Evolutionary conservation across 2,888 invertebrate genomes (phyloP), one percentile per base, ranked within the genome.

Genomic region (Synanthedon formicaeformis): DNA sequence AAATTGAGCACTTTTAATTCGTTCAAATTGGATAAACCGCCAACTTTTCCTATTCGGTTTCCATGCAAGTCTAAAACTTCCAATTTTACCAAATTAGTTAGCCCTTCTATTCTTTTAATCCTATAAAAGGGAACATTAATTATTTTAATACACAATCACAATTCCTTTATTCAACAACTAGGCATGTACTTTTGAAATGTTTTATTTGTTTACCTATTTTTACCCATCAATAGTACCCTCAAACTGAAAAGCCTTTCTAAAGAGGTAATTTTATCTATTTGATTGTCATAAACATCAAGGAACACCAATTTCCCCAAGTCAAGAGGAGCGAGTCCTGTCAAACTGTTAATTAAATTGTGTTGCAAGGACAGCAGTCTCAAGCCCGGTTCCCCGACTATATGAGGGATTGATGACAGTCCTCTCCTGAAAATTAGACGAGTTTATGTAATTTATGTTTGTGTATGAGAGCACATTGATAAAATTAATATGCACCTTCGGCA

Each of bases 1-100:
- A 97, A 89, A 84, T 98, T 98, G 51, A 98, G 89, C 12, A 97
- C 96, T 81, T 97, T 95, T 52, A 98, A 82, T 63, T 95, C 93
- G 52, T 85, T 87, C 57, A 96, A 89, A 65, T 85, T 89, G 41
- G 89, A 87, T 59, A 96, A 82, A 51, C 94, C 94, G 52, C 78
- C 89, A 16, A 95, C 91, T 75, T 92, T 92, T 40, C 88, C 83
- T 60, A 98, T 94, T 81, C 95, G 93, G 81, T 98, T 98, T 40
- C 97, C 97, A 78, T 97, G 97, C 59, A 98, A 88, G 83, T 98
- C 98, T 57, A 98, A 82, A 10, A 97, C 96, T 81, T 97, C 96
- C 58, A 98, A 78, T 64, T 96, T 94, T 40, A 89, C 73, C 52
- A 95, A 80, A 57, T 88, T 89, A 56, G 92, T 90, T 54, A 96